These are phyloP conservation scores for Sebastiscus tertius DNA, from an alignment of 2,797 vertebrate species.

Conservation along the genomic window DNA sequence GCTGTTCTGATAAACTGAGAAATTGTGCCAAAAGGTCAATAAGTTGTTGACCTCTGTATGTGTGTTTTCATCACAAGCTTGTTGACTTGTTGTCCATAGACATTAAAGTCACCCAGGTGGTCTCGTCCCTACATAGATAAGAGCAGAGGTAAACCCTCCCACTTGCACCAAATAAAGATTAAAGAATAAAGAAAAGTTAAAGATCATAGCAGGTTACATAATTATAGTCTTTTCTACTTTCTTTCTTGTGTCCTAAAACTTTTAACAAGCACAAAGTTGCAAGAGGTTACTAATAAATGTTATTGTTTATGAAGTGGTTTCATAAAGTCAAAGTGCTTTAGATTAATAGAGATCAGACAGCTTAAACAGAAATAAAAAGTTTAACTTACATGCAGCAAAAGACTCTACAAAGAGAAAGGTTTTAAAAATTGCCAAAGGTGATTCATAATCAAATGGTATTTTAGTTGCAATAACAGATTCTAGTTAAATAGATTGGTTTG, in stretches of 20 bases:
- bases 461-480: background rate
- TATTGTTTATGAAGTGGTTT: too few species aligned
- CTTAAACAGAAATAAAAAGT: background rate
- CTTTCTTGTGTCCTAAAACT: too few species aligned
- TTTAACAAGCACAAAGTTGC: too few species aligned
- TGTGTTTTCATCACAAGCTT: background rate
- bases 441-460: background rate
- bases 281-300: too few species aligned
- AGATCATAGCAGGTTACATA: too few species aligned
- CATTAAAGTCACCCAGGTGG: conserved; percentile 16
- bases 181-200: too few species aligned
- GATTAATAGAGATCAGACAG: too few species aligned
- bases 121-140: conserved; percentile 24
- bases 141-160: background rate
- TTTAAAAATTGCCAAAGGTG: background rate
- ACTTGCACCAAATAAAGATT: too few species aligned
- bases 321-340: too few species aligned
- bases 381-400: background rate
- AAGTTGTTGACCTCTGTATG: background rate
- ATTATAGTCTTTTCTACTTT: too few species aligned
- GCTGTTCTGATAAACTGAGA: background rate
- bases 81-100: conserved; percentile 23
- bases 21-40: background rate
- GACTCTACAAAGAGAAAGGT: background rate
- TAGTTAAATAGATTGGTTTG: background rate